Evolutionary conservation across 2,888 invertebrate species (phyloP), one percentile per base, ranked within the genome.

Genomic region (Pseudococcus longispinus): DNA sequence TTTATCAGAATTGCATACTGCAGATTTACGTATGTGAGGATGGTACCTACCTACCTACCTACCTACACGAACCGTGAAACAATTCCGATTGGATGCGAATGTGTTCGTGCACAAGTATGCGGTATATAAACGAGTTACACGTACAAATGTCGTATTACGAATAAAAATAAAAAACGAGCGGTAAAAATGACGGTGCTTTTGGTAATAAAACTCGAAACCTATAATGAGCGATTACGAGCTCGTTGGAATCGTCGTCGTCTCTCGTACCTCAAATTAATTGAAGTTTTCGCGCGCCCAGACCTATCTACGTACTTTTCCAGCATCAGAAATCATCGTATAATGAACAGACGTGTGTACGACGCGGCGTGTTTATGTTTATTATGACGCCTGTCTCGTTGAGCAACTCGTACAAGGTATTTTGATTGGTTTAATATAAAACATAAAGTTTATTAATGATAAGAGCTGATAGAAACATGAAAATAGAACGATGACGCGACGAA

Each of bases 181-280:
- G 65, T 65, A 65, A 65, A 65, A 65, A 65, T 65, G 65, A 65
- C 65, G 65, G 65, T 65, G 65, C 65, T 65, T 65, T 65, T 26
- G 65, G 65, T 65, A 65, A 65, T 65, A 65, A 65, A 65, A 65
- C 65, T 23, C 65, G 65, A 65, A 65, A 65, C 65, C 65, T 65
- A 65, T 65, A 65, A 65, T 51, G 51, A 51, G 51, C 65, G 65
- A 65, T 65, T 65, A 65, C 65, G 65, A 26, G 20, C 23, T 65
- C 65, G 26, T 65, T 11, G 65, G 23, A 60, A 23, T 23, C 4
- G 37, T 37, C 60, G 60, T 60, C 44, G 44, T 13, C 15, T 8
- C 5, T 46, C 44, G 65, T 65, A 65, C 26, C 26, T 65, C 11
- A 26, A 18, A 51, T 65, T 65, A 65, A 65, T 65, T 65, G 26